phyloP scores from a whole-genome alignment of 2,888 invertebrate species.

The Adineta ricciae region DNA sequence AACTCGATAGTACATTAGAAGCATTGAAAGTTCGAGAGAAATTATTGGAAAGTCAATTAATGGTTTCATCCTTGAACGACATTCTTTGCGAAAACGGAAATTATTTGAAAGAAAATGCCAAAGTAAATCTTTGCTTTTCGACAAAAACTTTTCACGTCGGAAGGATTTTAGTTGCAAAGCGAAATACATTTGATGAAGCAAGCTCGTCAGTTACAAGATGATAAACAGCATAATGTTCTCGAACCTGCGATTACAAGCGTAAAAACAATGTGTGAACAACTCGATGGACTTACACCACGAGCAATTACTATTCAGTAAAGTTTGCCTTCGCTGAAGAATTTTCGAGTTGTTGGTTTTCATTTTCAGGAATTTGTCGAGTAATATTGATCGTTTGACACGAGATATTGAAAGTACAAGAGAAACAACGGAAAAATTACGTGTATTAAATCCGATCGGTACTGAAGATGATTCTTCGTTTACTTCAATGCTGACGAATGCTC shows the following conservation, averaged over 20 bases:
- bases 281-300: neutral
- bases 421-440: constrained; percentile 3
- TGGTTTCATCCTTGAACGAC: constrained; percentile 7
- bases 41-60: constrained; percentile 1
- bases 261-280: neutral
- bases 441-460: neutral
- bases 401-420: constrained; percentile 10
- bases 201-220: constrained; percentile 1
- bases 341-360: too few species aligned
- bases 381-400: neutral
- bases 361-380: neutral
- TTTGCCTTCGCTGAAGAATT: too few species aligned
- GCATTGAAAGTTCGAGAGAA: neutral
- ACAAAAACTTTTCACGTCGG: too few species aligned
- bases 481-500: neutral
- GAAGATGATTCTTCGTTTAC: neutral
- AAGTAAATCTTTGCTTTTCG: too few species aligned
- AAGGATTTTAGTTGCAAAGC: constrained; percentile 1
- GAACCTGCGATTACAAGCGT: neutral
- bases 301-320: neutral
- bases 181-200: neutral
- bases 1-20: constrained; percentile 1
- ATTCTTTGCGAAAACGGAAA: constrained; percentile 12
- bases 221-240: neutral
- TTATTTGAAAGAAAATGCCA: constrained; percentile 18